phyloP scores from a whole-genome alignment of 2,888 invertebrate genomes.

The Erannis defoliaria region DNA sequence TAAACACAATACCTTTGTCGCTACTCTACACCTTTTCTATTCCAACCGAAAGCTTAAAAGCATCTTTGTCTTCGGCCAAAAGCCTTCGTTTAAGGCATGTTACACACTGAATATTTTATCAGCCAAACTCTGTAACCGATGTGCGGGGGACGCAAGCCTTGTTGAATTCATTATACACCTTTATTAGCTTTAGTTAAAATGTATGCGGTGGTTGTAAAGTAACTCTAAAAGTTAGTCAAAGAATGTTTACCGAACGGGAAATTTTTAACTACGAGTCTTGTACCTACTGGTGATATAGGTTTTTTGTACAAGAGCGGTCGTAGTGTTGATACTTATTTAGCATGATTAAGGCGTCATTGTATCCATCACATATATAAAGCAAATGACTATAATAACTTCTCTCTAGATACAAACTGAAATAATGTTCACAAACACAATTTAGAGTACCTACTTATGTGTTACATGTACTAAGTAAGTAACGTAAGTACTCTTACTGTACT shows the following conservation, averaged over 20 bases:
- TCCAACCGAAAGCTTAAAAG: constrained; percentile 76
- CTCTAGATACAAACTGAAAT: too few species aligned
- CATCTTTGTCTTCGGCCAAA: constrained; percentile 82
- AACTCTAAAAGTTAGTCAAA: constrained; percentile 15
- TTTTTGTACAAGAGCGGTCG: too few species aligned
- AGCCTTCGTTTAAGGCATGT: constrained; percentile 76
- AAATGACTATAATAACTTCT: too few species aligned
- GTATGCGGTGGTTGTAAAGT: constrained; percentile 34
- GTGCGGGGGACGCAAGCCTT: constrained; percentile 53
- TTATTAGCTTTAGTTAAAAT: constrained; percentile 43
- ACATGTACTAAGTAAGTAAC: too few species aligned
- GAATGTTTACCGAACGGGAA: constrained; percentile 1
- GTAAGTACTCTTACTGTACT: too few species aligned
- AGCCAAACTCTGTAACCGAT: constrained; percentile 60
- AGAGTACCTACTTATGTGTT: too few species aligned
- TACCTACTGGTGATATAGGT: too few species aligned
- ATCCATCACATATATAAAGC: too few species aligned
- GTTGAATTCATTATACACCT: constrained; percentile 68
- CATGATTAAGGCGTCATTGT: too few species aligned
- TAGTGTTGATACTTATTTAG: too few species aligned
- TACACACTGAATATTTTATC: constrained; percentile 79
- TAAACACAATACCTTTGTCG: background rate
- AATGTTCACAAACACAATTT: too few species aligned
- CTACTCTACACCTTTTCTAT: constrained; percentile 56
- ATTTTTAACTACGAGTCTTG: background rate